These are phyloP conservation scores for Paraplagusia blochii DNA, from an alignment of 2,113 vertebrate genomes.

Conservation along the genomic window DNA sequence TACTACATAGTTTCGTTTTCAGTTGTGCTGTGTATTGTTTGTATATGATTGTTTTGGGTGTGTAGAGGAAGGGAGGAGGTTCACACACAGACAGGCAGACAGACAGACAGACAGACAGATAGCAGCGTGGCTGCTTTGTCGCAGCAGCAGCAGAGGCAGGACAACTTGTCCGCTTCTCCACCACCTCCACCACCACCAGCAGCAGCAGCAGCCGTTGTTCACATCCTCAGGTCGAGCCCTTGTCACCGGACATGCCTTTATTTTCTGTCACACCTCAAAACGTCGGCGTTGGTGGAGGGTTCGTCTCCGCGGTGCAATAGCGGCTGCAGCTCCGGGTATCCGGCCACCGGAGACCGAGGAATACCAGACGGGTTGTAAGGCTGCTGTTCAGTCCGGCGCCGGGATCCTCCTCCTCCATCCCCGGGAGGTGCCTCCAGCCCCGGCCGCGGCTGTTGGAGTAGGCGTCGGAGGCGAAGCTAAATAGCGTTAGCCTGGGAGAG, in stretches of 20 bases:
- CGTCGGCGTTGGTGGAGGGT: constrained; percentile 12
- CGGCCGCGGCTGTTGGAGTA: constrained; percentile 21
- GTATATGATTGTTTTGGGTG: background rate
- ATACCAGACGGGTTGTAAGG: constrained; percentile 4
- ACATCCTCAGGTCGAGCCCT: constrained; percentile 1
- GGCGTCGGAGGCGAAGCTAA: constrained; percentile 31
- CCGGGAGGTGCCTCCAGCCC: constrained; percentile 23
- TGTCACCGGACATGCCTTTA: background rate
- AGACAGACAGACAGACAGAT: constrained; percentile 30
- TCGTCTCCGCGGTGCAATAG: constrained; percentile 33
- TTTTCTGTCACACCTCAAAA: background rate
- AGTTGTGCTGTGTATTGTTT: background rate
- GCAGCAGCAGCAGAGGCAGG: constrained; percentile 41
- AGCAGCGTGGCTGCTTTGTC: constrained; percentile 58
- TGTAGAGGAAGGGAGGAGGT: constrained; percentile 38
- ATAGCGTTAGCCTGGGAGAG: constrained; percentile 31
- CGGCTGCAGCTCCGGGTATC: constrained; percentile 14
- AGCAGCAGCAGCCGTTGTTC: background rate
- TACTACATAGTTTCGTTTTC: too few relatives aligned
- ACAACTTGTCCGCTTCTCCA: constrained; percentile 34
- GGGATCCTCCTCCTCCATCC: constrained; percentile 39
- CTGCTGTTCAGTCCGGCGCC: constrained; percentile 31
- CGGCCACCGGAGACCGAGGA: constrained; percentile 30
- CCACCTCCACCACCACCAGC: background rate
- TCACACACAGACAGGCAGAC: constrained; percentile 14